Conservation (phyloP, 2,888 invertebrate genomes). For the Drosophila merina region DNA sequence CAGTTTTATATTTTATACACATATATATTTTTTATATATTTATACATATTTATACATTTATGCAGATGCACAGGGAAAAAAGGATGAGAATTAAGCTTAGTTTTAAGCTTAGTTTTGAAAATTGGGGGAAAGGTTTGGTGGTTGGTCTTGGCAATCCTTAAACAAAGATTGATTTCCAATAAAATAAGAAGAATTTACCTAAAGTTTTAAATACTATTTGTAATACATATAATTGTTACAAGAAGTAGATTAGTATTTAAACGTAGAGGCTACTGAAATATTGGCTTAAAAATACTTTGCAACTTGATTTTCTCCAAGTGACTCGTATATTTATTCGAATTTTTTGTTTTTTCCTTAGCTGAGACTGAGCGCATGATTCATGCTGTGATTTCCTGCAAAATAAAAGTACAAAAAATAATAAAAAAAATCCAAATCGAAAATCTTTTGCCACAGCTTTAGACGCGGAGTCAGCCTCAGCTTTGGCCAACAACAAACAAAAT, state of each 20-base stretch:
- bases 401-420: conserved; percentile 9
- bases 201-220: too few species aligned
- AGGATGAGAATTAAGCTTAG: neutral
- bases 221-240: too few species aligned
- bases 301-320: conserved; percentile 13
- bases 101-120: too few species aligned
- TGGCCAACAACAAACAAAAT: conserved; percentile 67
- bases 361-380: conserved; percentile 75
- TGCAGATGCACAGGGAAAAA: conserved; percentile 11
- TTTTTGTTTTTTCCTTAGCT: conserved; percentile 45
- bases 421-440: conserved; percentile 26
- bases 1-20: conserved; percentile 33
- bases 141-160: too few species aligned
- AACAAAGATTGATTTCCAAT: too few species aligned
- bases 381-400: conserved; percentile 79
- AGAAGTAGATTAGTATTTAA: too few species aligned
- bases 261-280: too few species aligned
- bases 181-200: too few species aligned
- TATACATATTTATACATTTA: conserved; percentile 9
- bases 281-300: neutral
- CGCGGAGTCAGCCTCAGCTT: conserved; percentile 56
- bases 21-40: conserved; percentile 16
- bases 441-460: conserved; percentile 61
- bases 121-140: too few species aligned
- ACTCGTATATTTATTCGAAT: conserved; percentile 24